A percentile compares a stretch with the other conserved stretches of the same genome.
phyloP scores from a whole-genome alignment of 92 coral and sea anemone species.

The Heliopora coerulea region DNA sequence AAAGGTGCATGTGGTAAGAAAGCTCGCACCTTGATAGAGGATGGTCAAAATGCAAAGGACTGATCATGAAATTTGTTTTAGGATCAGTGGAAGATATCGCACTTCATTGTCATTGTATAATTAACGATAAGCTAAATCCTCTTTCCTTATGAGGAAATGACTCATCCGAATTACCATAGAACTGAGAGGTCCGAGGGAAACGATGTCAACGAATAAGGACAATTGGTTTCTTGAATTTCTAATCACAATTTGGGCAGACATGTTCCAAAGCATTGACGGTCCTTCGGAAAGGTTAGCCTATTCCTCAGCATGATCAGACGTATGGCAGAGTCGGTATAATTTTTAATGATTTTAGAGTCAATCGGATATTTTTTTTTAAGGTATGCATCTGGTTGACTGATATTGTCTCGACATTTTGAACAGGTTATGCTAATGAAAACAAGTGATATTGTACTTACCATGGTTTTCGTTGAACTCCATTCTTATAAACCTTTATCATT shows the following conservation, averaged over 20 bases:
- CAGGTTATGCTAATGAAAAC: neutral
- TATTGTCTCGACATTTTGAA: neutral
- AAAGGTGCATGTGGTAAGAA: too few relatives aligned
- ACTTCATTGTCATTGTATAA: slow-evolving; percentile 32
- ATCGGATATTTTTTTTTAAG: neutral
- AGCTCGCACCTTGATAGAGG: too few relatives aligned
- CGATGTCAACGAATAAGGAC: slow-evolving; percentile 24
- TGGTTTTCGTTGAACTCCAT: neutral
- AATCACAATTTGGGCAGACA: neutral
- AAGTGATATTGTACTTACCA: neutral
- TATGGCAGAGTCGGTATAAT: too few relatives aligned
- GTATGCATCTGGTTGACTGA: neutral
- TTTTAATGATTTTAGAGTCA: neutral
- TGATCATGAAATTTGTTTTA: too few relatives aligned
- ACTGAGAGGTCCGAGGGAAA: slow-evolving; percentile 11
- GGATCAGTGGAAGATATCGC: slow-evolving; percentile 21
- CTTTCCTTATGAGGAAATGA: slow-evolving; percentile 37
- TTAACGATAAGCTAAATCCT: slow-evolving; percentile 32
- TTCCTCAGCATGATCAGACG: too few relatives aligned
- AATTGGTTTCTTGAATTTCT: slow-evolving; percentile 15
- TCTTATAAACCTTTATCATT: neutral
- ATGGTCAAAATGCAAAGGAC: too few relatives aligned
- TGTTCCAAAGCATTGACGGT: too few relatives aligned
- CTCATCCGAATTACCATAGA: slow-evolving; percentile 23
- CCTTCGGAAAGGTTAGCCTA: too few relatives aligned